Base-by-base conservation (phyloP, 1,140 invertebrate genomes). In the Drosophila repleta region DNA sequence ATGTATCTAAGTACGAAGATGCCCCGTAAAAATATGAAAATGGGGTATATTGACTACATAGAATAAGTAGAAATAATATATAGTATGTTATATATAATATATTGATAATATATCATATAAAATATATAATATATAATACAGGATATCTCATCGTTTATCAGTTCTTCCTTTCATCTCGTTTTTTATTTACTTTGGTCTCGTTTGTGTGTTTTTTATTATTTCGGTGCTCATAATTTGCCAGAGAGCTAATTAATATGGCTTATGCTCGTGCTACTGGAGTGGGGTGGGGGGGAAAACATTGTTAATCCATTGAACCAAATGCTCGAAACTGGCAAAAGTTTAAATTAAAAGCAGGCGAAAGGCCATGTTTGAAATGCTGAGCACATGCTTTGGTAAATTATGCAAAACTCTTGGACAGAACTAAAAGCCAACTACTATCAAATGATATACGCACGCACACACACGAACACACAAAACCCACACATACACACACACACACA, bases 211-310 rank as follows among this genome's bases (percentile, higher is more conserved):
- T 57, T 17, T 24, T 4, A n/a, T 13, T 67, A 58, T n/a, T 35
- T 10, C 18, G 5, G 39, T 58, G 41, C 60, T 83, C 61, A 74
- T 74, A 78, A 75, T 78, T 83, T 69, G 55, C 70, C 48, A 11
- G 29, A 49, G 20, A 45, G 56, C 61, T 69, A 71, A 85, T 85
- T 85, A 85, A 78, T 68, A 68, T 61, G 70, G 61, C 72, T 84
- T 74, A 74, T 57, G 39, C n/a, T 24, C 15, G 8, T 79, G n/a
- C 39, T 11, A 2, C 4, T n/a, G n/a, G 11, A 49, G 21, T 56
- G 20, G 51, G 11, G 15, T 45, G 17, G 56, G 20, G 46, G 7
- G 13, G 18, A 18, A 11, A 41, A 3, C 26, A 45, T 11, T 24
- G 43, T 5, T 43, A 35, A 10, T 57, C 43, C 29, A 17, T 41